These are phyloP conservation scores for Acanthosoma haemorrhoidale DNA, from an alignment of 2,888 invertebrate species.

Conservation along the genomic window DNA sequence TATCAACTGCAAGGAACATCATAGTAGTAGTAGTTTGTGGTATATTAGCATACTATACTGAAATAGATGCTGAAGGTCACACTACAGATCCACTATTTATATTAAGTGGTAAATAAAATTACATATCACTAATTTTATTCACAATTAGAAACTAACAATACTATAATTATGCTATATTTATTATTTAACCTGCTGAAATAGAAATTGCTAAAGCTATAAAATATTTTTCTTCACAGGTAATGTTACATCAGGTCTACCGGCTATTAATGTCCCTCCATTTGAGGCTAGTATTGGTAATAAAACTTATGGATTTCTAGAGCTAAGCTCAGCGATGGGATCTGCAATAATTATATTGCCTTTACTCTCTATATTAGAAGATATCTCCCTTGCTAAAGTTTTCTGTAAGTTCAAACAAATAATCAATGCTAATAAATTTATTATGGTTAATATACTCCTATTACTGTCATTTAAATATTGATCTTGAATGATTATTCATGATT, in stretches of 20 bases:
- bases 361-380: conserved; percentile 62
- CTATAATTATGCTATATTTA: too few species aligned
- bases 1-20: conserved; percentile 70
- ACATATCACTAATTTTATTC: not conserved
- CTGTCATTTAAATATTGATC: too few species aligned
- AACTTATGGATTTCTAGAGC: conserved; percentile 54
- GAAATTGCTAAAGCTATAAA: too few species aligned
- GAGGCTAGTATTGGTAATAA: conserved; percentile 55
- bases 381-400: conserved; percentile 68
- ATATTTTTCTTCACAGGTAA: conserved; percentile 50
- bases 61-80: conserved; percentile 54
- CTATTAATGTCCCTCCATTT: conserved; percentile 61
- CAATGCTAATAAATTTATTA: not conserved
- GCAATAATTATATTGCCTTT: conserved; percentile 63
- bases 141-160: too few species aligned
- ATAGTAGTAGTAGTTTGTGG: conserved; percentile 66
- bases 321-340: conserved; percentile 57
- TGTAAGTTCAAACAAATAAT: conserved; percentile 51
- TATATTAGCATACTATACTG: conserved; percentile 54
- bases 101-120: conserved; percentile 53
- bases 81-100: conserved; percentile 59
- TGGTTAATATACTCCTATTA: too few species aligned
- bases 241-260: conserved; percentile 65
- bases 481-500: too few species aligned
- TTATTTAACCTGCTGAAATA: too few species aligned